Percentiles rank a stretch among this genome's conserved stretches.
phyloP scores from a whole-genome alignment of 2,888 invertebrate species.

The Myopa tessellatipennis region DNA sequence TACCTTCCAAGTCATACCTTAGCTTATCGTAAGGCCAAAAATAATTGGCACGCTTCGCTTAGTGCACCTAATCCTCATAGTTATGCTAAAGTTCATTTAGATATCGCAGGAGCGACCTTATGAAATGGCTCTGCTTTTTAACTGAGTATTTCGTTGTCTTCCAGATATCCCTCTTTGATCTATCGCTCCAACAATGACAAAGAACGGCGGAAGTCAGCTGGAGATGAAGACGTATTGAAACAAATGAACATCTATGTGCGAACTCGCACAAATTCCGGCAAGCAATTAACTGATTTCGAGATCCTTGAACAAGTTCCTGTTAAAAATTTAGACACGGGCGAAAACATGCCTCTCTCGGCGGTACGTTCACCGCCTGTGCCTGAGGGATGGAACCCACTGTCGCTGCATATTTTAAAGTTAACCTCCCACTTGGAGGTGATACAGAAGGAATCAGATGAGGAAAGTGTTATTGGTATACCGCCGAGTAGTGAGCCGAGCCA shows the following conservation, averaged over 20 bases:
- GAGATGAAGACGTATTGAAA: slow-evolving; percentile 80
- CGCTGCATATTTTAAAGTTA: slow-evolving; percentile 92
- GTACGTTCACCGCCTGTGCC: slow-evolving; percentile 72
- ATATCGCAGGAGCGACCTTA: neutral
- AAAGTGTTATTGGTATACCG: slow-evolving; percentile 75
- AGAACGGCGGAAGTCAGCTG: slow-evolving; percentile 84
- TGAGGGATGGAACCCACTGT: slow-evolving; percentile 95
- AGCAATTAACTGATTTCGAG: slow-evolving; percentile 89
- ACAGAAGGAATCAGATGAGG: slow-evolving; percentile 82
- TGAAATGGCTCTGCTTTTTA: neutral
- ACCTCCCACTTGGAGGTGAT: slow-evolving; percentile 86
- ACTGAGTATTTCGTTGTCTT: neutral
- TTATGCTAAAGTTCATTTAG: slow-evolving; percentile 54
- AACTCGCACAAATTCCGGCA: slow-evolving; percentile 87
- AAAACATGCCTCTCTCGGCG: slow-evolving; percentile 91
- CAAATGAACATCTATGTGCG: slow-evolving; percentile 80
- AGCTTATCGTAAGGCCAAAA: neutral
- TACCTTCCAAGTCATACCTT: neutral
- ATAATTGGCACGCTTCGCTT: neutral
- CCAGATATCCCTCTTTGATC: slow-evolving; percentile 63
- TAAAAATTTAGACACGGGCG: slow-evolving; percentile 84
- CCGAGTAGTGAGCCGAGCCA: slow-evolving; percentile 65
- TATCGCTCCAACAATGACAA: slow-evolving; percentile 62
- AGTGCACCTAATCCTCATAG: slow-evolving; percentile 2
- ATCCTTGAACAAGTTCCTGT: slow-evolving; percentile 92